Conservation (phyloP, 2,113 vertebrate genomes). For the Nothobranchius kuhntae region DNA sequence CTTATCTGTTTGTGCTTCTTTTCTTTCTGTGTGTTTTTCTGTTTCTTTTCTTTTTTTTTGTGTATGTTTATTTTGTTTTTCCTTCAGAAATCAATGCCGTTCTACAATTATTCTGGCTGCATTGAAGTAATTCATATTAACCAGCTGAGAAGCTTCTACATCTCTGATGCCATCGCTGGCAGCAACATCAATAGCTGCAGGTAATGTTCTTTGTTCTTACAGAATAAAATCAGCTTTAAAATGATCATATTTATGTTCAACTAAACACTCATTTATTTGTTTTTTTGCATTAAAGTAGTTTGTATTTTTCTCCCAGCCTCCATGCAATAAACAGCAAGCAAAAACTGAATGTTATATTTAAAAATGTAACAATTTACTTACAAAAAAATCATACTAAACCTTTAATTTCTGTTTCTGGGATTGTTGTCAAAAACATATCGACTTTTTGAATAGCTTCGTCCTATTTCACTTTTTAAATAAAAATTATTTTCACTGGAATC, state of each 20-base stretch:
- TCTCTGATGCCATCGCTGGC: constrained; percentile 75
- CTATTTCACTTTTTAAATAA: not conserved
- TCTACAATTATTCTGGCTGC: constrained; percentile 87
- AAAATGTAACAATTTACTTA: not conserved
- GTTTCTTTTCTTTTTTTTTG: constrained; percentile 22
- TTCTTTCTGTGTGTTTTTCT: not conserved
- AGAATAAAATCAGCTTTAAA: not conserved
- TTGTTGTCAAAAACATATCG: constrained; percentile 14
- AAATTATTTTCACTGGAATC: not conserved
- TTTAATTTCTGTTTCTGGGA: not conserved
- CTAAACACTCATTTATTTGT: not conserved
- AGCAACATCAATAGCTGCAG: constrained; percentile 82
- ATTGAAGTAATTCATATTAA: constrained; percentile 85
- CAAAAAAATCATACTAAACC: not conserved
- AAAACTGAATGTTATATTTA: not conserved
- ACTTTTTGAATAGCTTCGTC: not conserved
- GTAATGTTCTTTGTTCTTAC: constrained; percentile 66
- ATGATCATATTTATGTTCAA: not conserved
- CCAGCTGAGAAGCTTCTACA: constrained; percentile 75
- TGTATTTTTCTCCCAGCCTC: not conserved
- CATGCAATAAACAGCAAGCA: not conserved
- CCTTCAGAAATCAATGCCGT: constrained; percentile 73
- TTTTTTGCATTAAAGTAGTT: not conserved
- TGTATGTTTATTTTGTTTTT: not conserved
- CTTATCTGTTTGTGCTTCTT: not conserved